phyloP scores from a whole-genome alignment of 2,113 vertebrate species.

The Taxidea taxus region DNA sequence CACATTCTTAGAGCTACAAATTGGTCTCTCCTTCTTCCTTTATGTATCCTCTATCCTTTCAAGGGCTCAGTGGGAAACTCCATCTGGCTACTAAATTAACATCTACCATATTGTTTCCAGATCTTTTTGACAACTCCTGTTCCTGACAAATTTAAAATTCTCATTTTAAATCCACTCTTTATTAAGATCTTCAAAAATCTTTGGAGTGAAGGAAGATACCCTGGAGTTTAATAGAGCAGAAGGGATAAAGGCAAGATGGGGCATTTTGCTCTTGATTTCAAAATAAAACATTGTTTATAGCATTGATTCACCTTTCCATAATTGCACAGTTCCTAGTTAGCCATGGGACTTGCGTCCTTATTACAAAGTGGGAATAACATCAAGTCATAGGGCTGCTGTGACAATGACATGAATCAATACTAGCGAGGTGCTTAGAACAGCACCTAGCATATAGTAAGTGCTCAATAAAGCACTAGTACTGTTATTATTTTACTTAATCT shows the following conservation, averaged over 20 bases:
- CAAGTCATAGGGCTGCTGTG: not conserved
- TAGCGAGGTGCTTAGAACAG: not conserved
- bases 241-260: not conserved
- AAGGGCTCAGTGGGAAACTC: not conserved
- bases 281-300: not conserved
- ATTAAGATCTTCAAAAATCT: not conserved
- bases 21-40: not conserved
- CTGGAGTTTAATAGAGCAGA: not conserved
- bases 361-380: not conserved
- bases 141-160: not conserved
- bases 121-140: not conserved
- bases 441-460: not conserved
- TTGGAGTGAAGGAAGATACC: not conserved
- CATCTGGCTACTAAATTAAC: not conserved
- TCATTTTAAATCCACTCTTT: not conserved
- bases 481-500: not conserved
- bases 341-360: not conserved
- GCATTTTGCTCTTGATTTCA: not conserved
- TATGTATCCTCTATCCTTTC: not conserved
- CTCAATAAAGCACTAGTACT: not conserved
- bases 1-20: not conserved
- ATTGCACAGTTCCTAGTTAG: not conserved
- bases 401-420: not conserved
- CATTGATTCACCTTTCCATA: not conserved
- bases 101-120: not conserved